Base-by-base conservation (phyloP, 2,888 invertebrate species). In the Caenorhabditis sp. region DNA sequence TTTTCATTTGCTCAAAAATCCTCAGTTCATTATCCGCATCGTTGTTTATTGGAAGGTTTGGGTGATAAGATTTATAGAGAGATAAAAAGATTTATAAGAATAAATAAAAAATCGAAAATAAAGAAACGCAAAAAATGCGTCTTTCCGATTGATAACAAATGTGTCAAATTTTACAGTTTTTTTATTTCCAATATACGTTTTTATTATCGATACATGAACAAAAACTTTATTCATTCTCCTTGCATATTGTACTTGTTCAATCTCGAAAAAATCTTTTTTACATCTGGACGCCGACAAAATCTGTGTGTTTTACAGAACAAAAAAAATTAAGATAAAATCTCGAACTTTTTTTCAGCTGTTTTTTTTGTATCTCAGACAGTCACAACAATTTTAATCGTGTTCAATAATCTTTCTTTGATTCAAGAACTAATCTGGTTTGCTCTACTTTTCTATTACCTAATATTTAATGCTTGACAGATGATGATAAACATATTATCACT, bases 141-240 rank as follows among this genome's bases (percentile, higher is more conserved):
- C 8, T 23, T 23, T 1, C 21, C 21, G 10, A 17, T 57, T 66
- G 70, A 70, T 70, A 70, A 70, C 62, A 66, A 66, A 66, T 21
- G 70, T 70, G 70, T 70, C 66, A 70, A 59, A 65, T 70, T 70
- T 70, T 62, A 70, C 70, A 70, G 70, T 66, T 70, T 64, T 70
- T 66, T 53, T 53, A 53, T 53, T 21, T 53, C 10, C 43, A 17
- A 10, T 17, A 14, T 43, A 17, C 43, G 43, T 43, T 43, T 43
- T 43, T 43, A 43, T 43, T 43, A 43, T 43, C 43, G 43, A 43
- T 43, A 43, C 31, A 50, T 50, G 50, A 4, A 17, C 19, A 50
- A 50, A 3, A 50, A 50, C 19, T 50, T 50, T 50, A 50, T 50
- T 50, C 19, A 31, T 31, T 4, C 10, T 31, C 31, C 31, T 31